Evolutionary conservation across 2,888 invertebrate species (phyloP).

Genomic region (Megastigmus dorsalis): DNA sequence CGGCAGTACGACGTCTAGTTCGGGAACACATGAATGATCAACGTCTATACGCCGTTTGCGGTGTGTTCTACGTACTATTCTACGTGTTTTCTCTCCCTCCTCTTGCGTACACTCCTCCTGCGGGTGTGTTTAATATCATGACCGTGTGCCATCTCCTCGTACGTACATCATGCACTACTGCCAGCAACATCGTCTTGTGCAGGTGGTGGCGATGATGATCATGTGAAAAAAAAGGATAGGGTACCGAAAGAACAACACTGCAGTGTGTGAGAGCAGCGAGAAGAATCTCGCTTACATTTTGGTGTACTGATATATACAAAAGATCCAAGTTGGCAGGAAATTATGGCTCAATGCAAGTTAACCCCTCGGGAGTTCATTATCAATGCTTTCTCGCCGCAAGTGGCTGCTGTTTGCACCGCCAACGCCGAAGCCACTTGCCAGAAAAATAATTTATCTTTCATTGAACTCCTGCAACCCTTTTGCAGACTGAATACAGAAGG

Average conservation of each 20-base stretch:
- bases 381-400: constrained; percentile 91
- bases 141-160: too few species aligned
- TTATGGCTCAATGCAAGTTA: constrained; percentile 79
- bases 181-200: neutral
- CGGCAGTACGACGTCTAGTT: too few species aligned
- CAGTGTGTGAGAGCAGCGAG: too few species aligned
- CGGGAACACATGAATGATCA: too few species aligned
- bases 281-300: too few species aligned
- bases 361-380: constrained; percentile 91
- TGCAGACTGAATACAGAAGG: constrained; percentile 85
- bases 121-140: too few species aligned
- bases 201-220: constrained; percentile 23
- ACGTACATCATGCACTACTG: neutral
- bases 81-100: too few species aligned
- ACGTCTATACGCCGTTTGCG: too few species aligned
- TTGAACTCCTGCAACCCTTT: constrained; percentile 94
- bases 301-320: too few species aligned
- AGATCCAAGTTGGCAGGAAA: too few species aligned
- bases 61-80: too few species aligned
- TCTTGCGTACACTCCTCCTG: too few species aligned
- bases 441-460: constrained; percentile 93
- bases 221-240: constrained; percentile 2
- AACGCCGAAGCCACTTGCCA: constrained; percentile 89
- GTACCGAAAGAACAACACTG: neutral
- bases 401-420: constrained; percentile 89